phyloP scores from a whole-genome alignment of 2,113 vertebrate genomes.

The Cromileptes altivelis region DNA sequence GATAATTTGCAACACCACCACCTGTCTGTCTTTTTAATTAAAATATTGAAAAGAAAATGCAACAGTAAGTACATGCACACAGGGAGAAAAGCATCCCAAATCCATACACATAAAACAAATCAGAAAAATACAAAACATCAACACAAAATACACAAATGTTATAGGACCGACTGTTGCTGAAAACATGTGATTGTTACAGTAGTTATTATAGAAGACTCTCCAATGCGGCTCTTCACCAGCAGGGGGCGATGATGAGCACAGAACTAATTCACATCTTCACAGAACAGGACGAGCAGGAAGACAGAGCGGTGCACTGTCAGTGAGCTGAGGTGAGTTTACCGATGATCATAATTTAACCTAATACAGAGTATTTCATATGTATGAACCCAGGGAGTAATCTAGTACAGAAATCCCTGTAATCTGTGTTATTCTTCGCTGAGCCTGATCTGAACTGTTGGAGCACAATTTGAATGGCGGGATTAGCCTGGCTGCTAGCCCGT shows the following conservation, averaged over 20 bases:
- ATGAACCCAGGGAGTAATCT: accelerated
- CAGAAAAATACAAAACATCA: too few relatives aligned
- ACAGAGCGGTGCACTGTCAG: neutral
- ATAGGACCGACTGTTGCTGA: too few relatives aligned
- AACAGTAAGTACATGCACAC: too few relatives aligned
- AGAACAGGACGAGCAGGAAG: conserved; percentile 23
- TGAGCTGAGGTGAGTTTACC: conserved; percentile 8
- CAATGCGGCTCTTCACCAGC: neutral
- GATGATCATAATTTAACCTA: accelerated
- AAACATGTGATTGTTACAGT: neutral
- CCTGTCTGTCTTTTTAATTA: too few relatives aligned
- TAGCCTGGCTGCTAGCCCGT: neutral
- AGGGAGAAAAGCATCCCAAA: too few relatives aligned
- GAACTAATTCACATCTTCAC: neutral
- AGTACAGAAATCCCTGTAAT: accelerated
- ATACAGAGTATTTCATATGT: neutral
- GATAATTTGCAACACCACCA: too few relatives aligned
- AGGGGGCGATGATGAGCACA: conserved; percentile 40
- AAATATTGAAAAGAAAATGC: too few relatives aligned
- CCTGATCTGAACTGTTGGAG: neutral
- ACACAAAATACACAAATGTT: too few relatives aligned
- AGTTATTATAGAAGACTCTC: neutral
- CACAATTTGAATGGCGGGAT: neutral
- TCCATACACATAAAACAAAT: too few relatives aligned
- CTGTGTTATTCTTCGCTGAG: neutral